Percentiles rank a stretch among this genome's conserved stretches.
These are phyloP conservation scores for Tetanocera ferruginea DNA, from an alignment of 2,888 invertebrate genomes.

Conservation along the genomic window DNA sequence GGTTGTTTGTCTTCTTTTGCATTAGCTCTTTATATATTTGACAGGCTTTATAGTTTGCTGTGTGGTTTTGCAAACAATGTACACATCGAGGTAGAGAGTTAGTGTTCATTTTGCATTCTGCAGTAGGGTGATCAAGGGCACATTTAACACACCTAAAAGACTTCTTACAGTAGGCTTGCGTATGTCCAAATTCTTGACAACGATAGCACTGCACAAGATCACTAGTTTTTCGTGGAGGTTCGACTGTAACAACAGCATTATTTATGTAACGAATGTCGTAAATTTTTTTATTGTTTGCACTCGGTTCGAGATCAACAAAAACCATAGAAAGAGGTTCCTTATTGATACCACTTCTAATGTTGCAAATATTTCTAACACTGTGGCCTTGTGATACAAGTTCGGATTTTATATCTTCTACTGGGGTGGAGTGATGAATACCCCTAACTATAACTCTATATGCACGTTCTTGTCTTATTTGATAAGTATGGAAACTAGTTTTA, in stretches of 20 bases:
- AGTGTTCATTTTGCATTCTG: not conserved
- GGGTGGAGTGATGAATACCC: not conserved
- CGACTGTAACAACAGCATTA: not conserved
- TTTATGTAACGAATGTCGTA: not conserved
- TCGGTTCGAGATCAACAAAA: too few relatives aligned
- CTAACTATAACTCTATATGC: not conserved
- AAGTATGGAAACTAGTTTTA: too few relatives aligned
- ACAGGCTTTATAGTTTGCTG: not conserved
- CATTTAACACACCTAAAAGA: not conserved
- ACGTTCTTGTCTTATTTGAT: not conserved
- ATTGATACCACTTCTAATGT: not conserved
- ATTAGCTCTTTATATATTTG: not conserved
- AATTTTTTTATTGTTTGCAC: too few relatives aligned
- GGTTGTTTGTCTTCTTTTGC: too few relatives aligned
- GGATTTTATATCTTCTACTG: not conserved
- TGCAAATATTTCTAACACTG: not conserved
- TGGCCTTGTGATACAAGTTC: not conserved
- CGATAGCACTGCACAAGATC: conserved; percentile 2
- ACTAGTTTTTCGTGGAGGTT: not conserved
- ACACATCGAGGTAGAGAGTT: not conserved
- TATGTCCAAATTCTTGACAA: not conserved
- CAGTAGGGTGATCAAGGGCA: too few relatives aligned
- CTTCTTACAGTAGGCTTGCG: not conserved
- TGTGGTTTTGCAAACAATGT: not conserved
- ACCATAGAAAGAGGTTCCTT: too few relatives aligned